Evolutionary conservation across 2,888 invertebrate genomes (phyloP).

Genomic region (Stenichneumon culpator): DNA sequence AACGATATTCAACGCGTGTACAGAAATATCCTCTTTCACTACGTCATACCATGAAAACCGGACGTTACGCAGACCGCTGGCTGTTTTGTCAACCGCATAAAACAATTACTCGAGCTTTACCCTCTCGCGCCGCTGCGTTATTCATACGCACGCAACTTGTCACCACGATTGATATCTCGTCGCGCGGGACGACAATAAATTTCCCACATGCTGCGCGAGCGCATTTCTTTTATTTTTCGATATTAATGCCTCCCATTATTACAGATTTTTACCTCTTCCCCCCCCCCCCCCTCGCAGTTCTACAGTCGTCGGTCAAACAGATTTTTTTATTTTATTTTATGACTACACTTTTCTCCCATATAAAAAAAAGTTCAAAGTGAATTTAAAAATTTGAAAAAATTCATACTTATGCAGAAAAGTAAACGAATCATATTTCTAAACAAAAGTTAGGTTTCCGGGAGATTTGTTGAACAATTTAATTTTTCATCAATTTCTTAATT

Average conservation of each 20-base stretch:
- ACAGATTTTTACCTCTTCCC: not conserved
- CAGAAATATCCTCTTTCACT: not conserved
- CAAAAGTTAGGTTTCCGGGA: too few relatives aligned
- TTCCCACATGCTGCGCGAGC: conserved; percentile 7
- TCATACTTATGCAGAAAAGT: too few relatives aligned
- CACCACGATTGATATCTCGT: conserved; percentile 22
- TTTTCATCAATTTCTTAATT: too few relatives aligned
- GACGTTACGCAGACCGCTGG: conserved; percentile 33
- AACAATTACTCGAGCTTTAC: conserved; percentile 39
- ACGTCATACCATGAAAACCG: conserved; percentile 7
- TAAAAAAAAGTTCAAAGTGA: too few relatives aligned
- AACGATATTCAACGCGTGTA: conserved; percentile 2
- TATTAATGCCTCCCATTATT: conserved; percentile 30
- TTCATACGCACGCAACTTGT: conserved; percentile 4
- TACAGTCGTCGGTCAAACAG: not conserved
- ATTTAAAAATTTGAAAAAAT: too few relatives aligned
- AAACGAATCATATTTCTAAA: too few relatives aligned
- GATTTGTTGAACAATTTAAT: too few relatives aligned
- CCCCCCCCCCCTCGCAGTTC: not conserved
- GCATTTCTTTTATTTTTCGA: conserved; percentile 14
- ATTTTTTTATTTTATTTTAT: too few relatives aligned
- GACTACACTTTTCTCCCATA: too few relatives aligned
- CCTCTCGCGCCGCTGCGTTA: not conserved
- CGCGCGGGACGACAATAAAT: not conserved
- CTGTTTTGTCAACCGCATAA: conserved; percentile 47